Percentiles rank a stretch among this genome's conserved stretches.
phyloP scores from a whole-genome alignment of 2,797 vertebrate species.

The Pampus argenteus region DNA sequence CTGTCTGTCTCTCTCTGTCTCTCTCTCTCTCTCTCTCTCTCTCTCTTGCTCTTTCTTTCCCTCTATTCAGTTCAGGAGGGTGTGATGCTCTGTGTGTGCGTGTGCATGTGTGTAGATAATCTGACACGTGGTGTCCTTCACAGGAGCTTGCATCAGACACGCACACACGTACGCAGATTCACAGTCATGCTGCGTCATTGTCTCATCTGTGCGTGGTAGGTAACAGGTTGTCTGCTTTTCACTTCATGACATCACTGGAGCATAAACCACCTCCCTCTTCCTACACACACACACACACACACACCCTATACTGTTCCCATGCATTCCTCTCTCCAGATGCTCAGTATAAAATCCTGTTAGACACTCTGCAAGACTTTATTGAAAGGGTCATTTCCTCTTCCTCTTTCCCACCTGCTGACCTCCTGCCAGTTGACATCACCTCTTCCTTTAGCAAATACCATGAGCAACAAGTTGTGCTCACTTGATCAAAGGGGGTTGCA shows the following conservation, averaged over 20 bases:
- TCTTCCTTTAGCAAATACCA: slow-evolving; percentile 56
- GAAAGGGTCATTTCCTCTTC: slow-evolving; percentile 65
- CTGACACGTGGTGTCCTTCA: slow-evolving; percentile 43
- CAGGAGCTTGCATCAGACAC: slow-evolving; percentile 36
- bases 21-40: slow-evolving; percentile 37
- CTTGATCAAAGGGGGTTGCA: slow-evolving; percentile 49
- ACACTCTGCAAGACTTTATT: slow-evolving; percentile 42
- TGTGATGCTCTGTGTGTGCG: slow-evolving; percentile 53
- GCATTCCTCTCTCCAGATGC: slow-evolving; percentile 66
- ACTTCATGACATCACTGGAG: slow-evolving; percentile 50
- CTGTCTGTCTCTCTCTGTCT: slow-evolving; percentile 45
- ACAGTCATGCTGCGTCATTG: slow-evolving; percentile 52
- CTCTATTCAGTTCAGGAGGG: slow-evolving; percentile 34
- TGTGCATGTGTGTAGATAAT: slow-evolving; percentile 32
- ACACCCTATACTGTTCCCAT: slow-evolving; percentile 44
- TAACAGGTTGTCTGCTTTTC: slow-evolving; percentile 50
- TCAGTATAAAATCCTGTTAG: slow-evolving; percentile 48
- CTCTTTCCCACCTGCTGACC: slow-evolving; percentile 72
- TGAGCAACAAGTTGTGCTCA: slow-evolving; percentile 32
- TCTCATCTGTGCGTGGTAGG: slow-evolving; percentile 38
- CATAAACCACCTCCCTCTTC: slow-evolving; percentile 17
- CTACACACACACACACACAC: slow-evolving; percentile 15
- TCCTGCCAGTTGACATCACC: slow-evolving; percentile 64
- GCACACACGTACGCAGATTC: slow-evolving; percentile 18
- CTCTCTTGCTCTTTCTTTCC: slow-evolving; percentile 4